A percentile compares a stretch with the other conserved stretches of the same genome.
phyloP scores from a whole-genome alignment of 1,140 invertebrate genomes.

The Colletes latitarsis region DNA sequence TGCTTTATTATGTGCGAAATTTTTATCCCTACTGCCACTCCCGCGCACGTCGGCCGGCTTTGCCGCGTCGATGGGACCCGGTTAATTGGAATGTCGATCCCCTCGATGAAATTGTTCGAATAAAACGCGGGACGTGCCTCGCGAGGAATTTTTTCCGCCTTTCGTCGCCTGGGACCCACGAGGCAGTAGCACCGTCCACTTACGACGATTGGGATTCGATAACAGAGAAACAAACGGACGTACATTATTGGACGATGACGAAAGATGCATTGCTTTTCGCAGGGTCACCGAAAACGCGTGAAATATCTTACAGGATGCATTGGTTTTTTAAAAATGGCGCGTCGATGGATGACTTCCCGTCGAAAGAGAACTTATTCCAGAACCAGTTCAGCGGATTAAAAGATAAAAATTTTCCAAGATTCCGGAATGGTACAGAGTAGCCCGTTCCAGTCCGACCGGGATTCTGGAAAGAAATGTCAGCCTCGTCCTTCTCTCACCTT shows the following conservation, averaged over 20 bases:
- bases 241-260: too few species aligned
- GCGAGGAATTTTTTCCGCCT: constrained; percentile 31
- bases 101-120: constrained; percentile 74
- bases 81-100: constrained; percentile 74
- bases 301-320: too few species aligned
- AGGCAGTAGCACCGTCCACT: too few species aligned
- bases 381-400: background rate
- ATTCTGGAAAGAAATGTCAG: constrained; percentile 36
- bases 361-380: too few species aligned
- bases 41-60: background rate
- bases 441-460: constrained; percentile 7
- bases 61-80: constrained; percentile 17
- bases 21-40: constrained; percentile 59
- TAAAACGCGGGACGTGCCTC: constrained; percentile 41
- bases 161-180: background rate
- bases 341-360: too few species aligned
- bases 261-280: too few species aligned
- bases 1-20: constrained; percentile 79
- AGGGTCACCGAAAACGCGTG: too few species aligned
- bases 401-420: constrained; percentile 59
- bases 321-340: too few species aligned
- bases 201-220: too few species aligned
- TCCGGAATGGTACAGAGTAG: constrained; percentile 7
- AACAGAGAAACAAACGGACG: too few species aligned
- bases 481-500: background rate